Evolutionary conservation across 2,113 vertebrate species (phyloP).

Genomic region (Tetrao urogallus): DNA sequence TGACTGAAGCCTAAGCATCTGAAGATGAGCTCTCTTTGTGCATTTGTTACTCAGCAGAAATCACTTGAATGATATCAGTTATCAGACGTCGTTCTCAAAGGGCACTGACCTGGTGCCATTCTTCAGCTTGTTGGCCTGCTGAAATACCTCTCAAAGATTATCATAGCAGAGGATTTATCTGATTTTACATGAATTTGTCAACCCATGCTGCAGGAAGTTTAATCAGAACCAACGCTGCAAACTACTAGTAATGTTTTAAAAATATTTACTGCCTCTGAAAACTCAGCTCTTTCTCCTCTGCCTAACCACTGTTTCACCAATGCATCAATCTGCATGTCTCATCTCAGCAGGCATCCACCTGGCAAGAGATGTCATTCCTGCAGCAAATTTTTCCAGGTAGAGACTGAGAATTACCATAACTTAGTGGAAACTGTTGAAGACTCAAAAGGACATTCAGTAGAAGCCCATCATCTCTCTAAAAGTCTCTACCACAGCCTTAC

Average conservation of each 20-base stretch:
- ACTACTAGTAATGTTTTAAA: not conserved
- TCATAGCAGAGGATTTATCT: not conserved
- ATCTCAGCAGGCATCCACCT: not conserved
- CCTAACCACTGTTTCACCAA: not conserved
- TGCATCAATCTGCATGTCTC: not conserved
- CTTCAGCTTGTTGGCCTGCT: not conserved
- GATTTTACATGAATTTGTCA: not conserved
- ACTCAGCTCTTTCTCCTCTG: not conserved
- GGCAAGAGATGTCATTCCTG: not conserved
- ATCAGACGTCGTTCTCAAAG: not conserved
- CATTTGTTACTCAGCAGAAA: not conserved
- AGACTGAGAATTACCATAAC: not conserved
- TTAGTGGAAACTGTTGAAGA: not conserved
- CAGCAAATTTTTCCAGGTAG: not conserved
- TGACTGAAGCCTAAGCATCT: not conserved
- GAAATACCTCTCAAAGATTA: not conserved
- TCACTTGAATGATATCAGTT: not conserved
- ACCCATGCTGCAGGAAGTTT: not conserved
- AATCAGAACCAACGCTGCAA: not conserved
- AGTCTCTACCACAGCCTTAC: not conserved
- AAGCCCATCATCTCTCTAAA: not conserved
- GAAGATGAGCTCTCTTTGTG: not conserved
- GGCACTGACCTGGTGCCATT: not conserved
- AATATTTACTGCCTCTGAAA: not conserved
- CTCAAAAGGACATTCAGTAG: not conserved